Base-by-base conservation (phyloP, 2,113 vertebrate species). In the Zootoca vivipara region DNA sequence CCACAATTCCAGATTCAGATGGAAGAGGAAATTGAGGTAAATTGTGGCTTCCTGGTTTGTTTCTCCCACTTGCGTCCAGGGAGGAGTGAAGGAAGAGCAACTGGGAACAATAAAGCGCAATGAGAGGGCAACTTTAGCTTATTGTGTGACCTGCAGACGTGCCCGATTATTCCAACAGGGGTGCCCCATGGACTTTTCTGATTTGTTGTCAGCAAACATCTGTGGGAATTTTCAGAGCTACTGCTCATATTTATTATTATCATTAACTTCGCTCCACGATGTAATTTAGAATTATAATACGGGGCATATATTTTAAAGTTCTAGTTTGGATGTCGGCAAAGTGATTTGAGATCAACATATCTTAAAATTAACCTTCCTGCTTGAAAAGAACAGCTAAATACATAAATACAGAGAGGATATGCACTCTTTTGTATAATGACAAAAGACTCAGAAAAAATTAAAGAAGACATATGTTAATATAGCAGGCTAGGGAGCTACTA, bases 231-330 rank as follows among this genome's bases (percentile, higher is more conserved):
- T 84, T 85, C 56, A 85, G 90, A 91, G 78, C 90, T 95, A 78
- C 82, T 91, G 89, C 82, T 91, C 87, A 89, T 93, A 93, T 84
- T 92, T 90, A 95, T 94, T 92, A 91, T 87, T 92, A 91, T 86
- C 85, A 81, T 91, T 86, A 92, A 2, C 88, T 83, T 90, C 77
- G 35, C 72, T 91, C 75, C 78, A 89, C 42, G 85, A 78, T 87
- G 75, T 94, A 91, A 92, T 93, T 93, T 91, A 92, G 90, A 83
- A 9, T 92, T 87, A 86, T 73, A 90, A 69, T 74, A 46, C n/a
- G 30, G 0, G 0, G 78, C 82, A 42, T 16, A 74, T 65, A 30
- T 62, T 82, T 64, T 42, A 74, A 46, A 30, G 35, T 75, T 73
- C 56, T n/a, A 30, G 40, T 62, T 24, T 79, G n/a, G 42, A 15